Conservation (phyloP, 2,113 vertebrate species). For the Labeo catla region DNA sequence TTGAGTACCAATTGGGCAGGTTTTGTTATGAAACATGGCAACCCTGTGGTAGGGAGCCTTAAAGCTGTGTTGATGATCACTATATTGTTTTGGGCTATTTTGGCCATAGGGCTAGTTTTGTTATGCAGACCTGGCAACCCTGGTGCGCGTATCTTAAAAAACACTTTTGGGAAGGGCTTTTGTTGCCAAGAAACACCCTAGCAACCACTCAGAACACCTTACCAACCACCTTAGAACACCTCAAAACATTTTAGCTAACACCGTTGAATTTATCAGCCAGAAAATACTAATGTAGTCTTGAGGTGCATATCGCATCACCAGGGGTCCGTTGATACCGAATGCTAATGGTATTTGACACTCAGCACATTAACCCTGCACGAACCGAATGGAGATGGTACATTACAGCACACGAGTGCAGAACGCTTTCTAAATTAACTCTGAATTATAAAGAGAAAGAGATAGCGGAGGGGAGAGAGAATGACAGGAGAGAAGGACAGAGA, state of each 20-base stretch:
- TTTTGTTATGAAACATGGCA: too few relatives aligned
- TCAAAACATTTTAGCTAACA: neutral
- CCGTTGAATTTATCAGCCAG: neutral
- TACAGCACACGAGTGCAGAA: constrained; percentile 10
- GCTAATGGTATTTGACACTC: constrained; percentile 37
- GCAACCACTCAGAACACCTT: neutral
- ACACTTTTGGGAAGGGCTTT: neutral
- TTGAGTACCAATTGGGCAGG: too few relatives aligned
- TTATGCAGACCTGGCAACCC: too few relatives aligned
- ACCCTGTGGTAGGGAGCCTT: too few relatives aligned
- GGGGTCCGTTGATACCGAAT: neutral
- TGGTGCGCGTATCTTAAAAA: neutral
- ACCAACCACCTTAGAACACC: neutral
- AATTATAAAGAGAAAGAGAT: constrained; percentile 39
- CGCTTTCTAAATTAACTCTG: constrained; percentile 39
- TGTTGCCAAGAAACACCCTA: neutral
- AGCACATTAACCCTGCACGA: constrained; percentile 33
- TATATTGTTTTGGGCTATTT: neutral
- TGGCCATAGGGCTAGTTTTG: too few relatives aligned
- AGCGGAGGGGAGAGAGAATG: constrained; percentile 62
- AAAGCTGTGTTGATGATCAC: neutral
- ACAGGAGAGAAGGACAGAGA: constrained; percentile 66
- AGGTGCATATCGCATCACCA: constrained; percentile 3
- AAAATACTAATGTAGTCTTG: constrained; percentile 11
- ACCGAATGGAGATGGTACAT: constrained; percentile 28